Evolutionary conservation across 1,140 invertebrate genomes (phyloP), one percentile per base, ranked within the genome.

Genomic region (Drosophila novamexicana): DNA sequence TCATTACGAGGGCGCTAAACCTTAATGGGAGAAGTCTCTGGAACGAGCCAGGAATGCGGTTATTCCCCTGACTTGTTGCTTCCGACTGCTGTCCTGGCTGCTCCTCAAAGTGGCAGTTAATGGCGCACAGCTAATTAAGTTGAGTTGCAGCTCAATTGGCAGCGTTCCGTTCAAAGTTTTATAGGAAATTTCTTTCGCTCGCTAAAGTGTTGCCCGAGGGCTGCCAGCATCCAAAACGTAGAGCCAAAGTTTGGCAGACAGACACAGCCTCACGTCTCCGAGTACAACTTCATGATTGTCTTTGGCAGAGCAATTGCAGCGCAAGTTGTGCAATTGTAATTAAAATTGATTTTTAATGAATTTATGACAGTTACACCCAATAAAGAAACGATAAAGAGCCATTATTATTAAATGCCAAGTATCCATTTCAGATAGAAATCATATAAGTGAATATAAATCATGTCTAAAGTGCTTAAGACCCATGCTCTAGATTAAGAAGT

Each of bases 311-410:
- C 18, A 50, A 65, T 49, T 76, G 16, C 14, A 3, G 9, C 2
- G 18, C 14, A 37, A 32, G 18, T 50, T 45, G 36, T 62, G 37
- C 29, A 18, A 18, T 18, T 18, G 18, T 85, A 42, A 81, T 61
- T 16, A 36, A 65, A 85, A 81, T 75, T 47, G 69, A 61, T 81
- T 71, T 77, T 81, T 71, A 75, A 86, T 81, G 49, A 78, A 69
- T 86, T 84, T 75, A 85, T 75, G 53, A 54, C 47, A 14, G 8
- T 32, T 12, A 34, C 14, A 50, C 63, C 40, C 9, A 58, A 71
- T 65, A 32, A 56, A 77, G 66, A 47, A 36, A 8, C 44, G 6
- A 61, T 62, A 61, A 44, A 7, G 6, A 14, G 7, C 16, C 16
- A 59, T 63, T 57, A 12, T 7, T 36, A 12, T 29, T 52, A 47